A percentile compares a stretch with the other conserved stretches of the same genome.
Conservation (phyloP, 2,113 vertebrate species). For the Heterochromis multidens region DNA sequence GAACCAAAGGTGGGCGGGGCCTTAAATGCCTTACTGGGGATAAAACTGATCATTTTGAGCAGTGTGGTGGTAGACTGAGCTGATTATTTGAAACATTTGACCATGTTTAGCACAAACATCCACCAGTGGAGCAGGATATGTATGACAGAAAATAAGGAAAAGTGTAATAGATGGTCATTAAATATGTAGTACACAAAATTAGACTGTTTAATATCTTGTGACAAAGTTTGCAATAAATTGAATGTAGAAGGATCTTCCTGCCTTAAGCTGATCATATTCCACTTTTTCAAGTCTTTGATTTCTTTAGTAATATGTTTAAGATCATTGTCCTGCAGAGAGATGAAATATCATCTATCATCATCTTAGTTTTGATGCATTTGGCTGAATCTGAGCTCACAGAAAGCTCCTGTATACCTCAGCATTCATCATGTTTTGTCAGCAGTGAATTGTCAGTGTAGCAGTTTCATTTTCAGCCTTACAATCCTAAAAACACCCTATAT, state of each 20-base stretch:
- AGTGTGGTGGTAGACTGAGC: no score
- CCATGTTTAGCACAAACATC: no score
- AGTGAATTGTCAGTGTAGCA: no score
- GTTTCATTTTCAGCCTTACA: no score
- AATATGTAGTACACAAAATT: neutral
- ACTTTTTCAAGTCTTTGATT: rapidly evolving
- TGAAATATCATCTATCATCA: neutral
- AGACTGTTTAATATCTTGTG: neutral
- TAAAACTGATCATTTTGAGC: no score
- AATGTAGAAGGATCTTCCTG: neutral
- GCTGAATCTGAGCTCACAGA: neutral
- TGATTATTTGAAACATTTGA: no score
- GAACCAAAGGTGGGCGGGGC: no score
- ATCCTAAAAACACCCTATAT: no score
- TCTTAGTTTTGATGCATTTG: neutral
- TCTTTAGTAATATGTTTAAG: rapidly evolving
- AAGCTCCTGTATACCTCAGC: neutral
- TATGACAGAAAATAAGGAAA: rapidly evolving
- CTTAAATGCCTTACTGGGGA: no score
- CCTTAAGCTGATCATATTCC: neutral
- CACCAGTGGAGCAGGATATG: no score
- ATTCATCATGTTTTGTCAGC: no score
- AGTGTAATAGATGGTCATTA: rapidly evolving
- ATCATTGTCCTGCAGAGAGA: neutral
- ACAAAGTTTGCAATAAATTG: neutral